Conservation (phyloP, 2,888 invertebrate species). For the Caenorhabditis afra region DNA sequence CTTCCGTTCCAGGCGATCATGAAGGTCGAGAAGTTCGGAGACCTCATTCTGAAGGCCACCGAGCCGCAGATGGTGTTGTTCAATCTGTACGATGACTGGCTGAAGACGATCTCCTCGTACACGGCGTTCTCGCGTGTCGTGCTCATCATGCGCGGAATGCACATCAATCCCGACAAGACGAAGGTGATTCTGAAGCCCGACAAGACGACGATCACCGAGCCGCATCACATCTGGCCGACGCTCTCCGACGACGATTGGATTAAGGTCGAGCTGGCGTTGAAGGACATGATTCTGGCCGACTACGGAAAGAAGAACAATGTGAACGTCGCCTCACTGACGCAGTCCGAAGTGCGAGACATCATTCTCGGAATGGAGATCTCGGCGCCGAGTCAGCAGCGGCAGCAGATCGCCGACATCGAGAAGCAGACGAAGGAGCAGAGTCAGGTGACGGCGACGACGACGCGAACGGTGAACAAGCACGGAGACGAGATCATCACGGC, state of each 20-base stretch:
- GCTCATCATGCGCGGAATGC: constrained; percentile 94
- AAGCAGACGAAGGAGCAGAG: constrained; percentile 98
- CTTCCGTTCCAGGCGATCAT: constrained; percentile 92
- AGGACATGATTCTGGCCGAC: constrained; percentile 97
- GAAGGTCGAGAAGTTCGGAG: constrained; percentile 95
- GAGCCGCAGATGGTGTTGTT: constrained; percentile 99
- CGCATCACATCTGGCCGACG: constrained; percentile 99
- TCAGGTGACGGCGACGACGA: constrained; percentile 94
- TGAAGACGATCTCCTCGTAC: constrained; percentile 98
- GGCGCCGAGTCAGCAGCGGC: constrained; percentile 97
- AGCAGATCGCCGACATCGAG: constrained; percentile 99
- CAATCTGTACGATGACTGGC: constrained; percentile 99
- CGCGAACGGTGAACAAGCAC: constrained; percentile 97
- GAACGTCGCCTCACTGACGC: constrained; percentile 97
- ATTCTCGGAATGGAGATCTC: constrained; percentile 99
- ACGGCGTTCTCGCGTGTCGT: constrained; percentile 98
- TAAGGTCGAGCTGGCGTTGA: constrained; percentile 95
- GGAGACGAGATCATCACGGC: constrained; percentile 99
- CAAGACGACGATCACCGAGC: constrained; percentile 98
- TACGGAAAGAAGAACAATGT: constrained; percentile 99
- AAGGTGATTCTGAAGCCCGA: constrained; percentile 99
- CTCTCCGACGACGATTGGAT: constrained; percentile 99
- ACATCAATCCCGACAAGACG: constrained; percentile 98
- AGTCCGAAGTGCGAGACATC: constrained; percentile 97
- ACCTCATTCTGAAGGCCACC: constrained; percentile 97